phyloP scores from a whole-genome alignment of 2,888 invertebrate species.

The Troides helena region DNA sequence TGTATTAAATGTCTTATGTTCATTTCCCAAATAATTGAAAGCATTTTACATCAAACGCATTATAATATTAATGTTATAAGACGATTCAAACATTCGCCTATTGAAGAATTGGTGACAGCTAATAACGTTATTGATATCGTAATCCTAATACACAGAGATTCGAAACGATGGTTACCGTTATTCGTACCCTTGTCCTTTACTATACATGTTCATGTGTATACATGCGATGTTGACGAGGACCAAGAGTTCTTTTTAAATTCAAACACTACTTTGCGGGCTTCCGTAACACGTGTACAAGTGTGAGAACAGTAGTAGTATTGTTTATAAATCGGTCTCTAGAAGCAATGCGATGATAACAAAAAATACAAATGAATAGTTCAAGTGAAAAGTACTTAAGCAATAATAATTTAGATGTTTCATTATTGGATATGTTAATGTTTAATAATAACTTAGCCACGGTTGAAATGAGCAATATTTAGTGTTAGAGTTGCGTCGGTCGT shows the following conservation, averaged over 20 bases:
- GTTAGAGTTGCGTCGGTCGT: background rate
- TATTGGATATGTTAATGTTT: conserved; percentile 37
- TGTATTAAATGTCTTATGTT: background rate
- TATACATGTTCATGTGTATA: background rate
- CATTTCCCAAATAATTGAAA: background rate
- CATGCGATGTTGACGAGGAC: conserved; percentile 9
- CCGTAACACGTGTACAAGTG: background rate
- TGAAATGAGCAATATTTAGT: conserved; percentile 11
- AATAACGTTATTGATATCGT: background rate
- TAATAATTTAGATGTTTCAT: conserved; percentile 38
- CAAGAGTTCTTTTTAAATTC: conserved; percentile 9
- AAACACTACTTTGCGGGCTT: background rate
- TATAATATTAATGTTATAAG: background rate
- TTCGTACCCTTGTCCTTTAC: conserved; percentile 4
- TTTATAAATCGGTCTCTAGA: conserved; percentile 19
- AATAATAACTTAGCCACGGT: conserved; percentile 36
- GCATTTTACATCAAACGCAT: background rate
- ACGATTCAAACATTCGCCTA: background rate
- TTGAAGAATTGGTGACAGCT: background rate
- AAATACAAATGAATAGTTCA: conserved; percentile 54
- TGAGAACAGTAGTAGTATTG: conserved; percentile 8
- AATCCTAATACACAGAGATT: background rate
- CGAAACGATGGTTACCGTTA: background rate
- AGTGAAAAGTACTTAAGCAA: conserved; percentile 60
- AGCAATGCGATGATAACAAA: conserved; percentile 49